Evolutionary conservation across 2,888 invertebrate species (phyloP).

Genomic region (Heliconius ismenius): DNA sequence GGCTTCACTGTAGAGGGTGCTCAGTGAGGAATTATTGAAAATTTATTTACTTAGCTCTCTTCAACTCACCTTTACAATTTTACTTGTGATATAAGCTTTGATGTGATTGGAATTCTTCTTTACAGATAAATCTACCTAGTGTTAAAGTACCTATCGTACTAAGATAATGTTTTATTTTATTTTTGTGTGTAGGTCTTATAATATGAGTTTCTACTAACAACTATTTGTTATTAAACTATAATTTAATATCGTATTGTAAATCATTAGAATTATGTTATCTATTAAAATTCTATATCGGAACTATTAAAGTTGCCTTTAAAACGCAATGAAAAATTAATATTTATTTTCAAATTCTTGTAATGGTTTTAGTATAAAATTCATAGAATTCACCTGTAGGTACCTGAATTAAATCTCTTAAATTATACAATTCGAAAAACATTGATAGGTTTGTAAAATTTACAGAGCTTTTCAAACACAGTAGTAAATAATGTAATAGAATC

Average conservation of each 20-base stretch:
- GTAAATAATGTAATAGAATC: neutral
- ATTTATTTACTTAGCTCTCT: neutral
- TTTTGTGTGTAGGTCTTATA: neutral
- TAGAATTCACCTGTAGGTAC: neutral
- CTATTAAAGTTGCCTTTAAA: neutral
- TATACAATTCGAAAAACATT: neutral
- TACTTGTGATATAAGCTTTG: neutral
- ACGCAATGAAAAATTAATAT: neutral
- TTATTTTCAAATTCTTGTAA: neutral
- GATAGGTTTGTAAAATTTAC: neutral
- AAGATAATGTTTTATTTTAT: neutral
- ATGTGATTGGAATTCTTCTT: neutral
- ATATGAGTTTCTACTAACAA: neutral
- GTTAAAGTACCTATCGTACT: neutral
- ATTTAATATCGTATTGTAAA: too few relatives aligned
- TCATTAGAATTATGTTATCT: too few relatives aligned
- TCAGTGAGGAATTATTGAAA: constrained; percentile 15
- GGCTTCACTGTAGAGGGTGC: neutral
- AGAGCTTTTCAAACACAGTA: neutral
- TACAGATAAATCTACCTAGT: neutral
- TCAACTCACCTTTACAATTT: neutral
- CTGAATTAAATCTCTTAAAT: neutral
- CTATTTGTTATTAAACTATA: too few relatives aligned
- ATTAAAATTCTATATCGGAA: too few relatives aligned
- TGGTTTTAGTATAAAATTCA: neutral